A percentile compares a stretch with the other conserved stretches of the same genome.
Conservation (phyloP, 2,888 invertebrate genomes). For the Syrphus vitripennis region DNA sequence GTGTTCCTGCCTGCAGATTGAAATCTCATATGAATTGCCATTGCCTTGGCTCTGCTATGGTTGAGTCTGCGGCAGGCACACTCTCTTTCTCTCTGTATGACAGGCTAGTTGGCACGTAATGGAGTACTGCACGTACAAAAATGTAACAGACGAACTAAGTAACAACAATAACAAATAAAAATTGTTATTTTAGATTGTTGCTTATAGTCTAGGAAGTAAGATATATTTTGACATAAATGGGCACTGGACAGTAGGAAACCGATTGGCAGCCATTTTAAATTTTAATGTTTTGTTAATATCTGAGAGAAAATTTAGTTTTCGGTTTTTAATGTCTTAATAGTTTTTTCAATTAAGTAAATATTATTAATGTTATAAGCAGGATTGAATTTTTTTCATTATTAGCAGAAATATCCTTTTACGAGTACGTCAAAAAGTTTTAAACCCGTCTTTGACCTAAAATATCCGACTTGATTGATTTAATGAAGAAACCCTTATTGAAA, state of each 20-base stretch:
- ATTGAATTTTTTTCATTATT: no score
- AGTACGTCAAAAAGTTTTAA: no score
- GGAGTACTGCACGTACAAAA: conserved; percentile 16
- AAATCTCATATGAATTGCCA: conserved; percentile 64
- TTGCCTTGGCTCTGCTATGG: conserved; percentile 16
- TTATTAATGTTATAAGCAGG: no score
- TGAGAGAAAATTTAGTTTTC: no score
- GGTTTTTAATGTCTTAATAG: no score
- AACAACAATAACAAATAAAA: background rate
- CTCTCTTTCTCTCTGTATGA: conserved; percentile 23
- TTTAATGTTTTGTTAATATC: no score
- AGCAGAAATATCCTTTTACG: no score
- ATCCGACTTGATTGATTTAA: no score
- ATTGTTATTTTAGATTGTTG: background rate
- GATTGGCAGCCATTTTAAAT: background rate
- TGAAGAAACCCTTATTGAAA: no score
- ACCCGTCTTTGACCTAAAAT: no score
- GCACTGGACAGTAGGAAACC: no score
- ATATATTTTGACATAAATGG: background rate
- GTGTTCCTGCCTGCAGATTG: conserved; percentile 54
- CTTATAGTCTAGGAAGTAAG: background rate
- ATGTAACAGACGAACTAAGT: background rate
- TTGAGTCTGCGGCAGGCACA: conserved; percentile 40
- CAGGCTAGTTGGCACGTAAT: conserved; percentile 64
- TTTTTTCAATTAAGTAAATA: no score